A percentile compares a stretch with the other conserved stretches of the same genome.
These are phyloP conservation scores for Alsophila aescularia DNA, from an alignment of 2,888 invertebrate genomes.

Conservation along the genomic window DNA sequence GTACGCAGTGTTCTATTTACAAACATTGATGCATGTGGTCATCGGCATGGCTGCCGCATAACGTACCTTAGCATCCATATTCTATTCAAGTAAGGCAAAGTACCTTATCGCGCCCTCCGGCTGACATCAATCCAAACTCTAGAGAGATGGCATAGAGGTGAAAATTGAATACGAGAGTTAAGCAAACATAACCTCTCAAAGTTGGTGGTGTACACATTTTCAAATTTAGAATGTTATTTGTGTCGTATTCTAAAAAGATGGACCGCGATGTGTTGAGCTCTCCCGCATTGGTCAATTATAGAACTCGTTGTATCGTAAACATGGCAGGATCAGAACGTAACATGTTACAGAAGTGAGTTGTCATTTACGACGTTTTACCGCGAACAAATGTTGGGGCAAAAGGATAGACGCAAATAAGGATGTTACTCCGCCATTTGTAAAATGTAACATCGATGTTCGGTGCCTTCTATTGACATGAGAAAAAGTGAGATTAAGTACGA, in stretches of 20 bases:
- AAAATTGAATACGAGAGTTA: conserved; percentile 47
- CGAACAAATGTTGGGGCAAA: conserved; percentile 32
- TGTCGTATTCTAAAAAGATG: conserved; percentile 85
- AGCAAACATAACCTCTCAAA: conserved; percentile 65
- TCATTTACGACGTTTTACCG: conserved; percentile 59
- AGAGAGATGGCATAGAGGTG: conserved; percentile 48
- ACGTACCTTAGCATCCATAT: conserved; percentile 74
- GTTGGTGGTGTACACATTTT: conserved; percentile 78
- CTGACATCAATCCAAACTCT: conserved; percentile 26
- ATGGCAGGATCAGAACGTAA: conserved; percentile 62
- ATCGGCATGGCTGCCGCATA: conserved; percentile 81
- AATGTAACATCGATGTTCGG: conserved; percentile 42
- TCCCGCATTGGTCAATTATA: conserved; percentile 84
- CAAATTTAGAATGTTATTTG: conserved; percentile 85
- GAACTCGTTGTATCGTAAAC: conserved; percentile 74
- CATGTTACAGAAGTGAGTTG: conserved; percentile 48
- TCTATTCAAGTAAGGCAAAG: conserved; percentile 67
- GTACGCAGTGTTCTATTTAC: conserved; percentile 79
- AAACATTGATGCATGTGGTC: conserved; percentile 85
- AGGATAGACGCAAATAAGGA: conserved; percentile 52
- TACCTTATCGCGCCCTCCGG: conserved; percentile 35
- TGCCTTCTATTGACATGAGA: conserved; percentile 3
- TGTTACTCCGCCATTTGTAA: conserved; percentile 66
- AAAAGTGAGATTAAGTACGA: conserved; percentile 1
- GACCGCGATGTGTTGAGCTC: conserved; percentile 83